A percentile compares a stretch with the other conserved stretches of the same genome.
Evolutionary conservation across 37 sponge, comb jelly and placozoan genomes (phyloP).

Genomic region (Bolinopsis microptera): DNA sequence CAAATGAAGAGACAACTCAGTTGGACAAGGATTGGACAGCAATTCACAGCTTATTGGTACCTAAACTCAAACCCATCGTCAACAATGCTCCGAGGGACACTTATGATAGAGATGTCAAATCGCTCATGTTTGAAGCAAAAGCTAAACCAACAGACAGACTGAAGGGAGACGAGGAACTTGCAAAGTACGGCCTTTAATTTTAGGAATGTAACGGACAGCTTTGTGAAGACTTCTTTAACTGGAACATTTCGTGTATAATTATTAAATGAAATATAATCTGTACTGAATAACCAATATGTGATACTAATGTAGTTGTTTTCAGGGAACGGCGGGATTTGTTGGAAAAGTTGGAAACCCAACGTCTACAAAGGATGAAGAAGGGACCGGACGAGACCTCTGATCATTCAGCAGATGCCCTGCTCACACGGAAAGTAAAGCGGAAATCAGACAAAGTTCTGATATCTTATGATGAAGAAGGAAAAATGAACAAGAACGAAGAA

Average conservation of each 20-base stretch:
- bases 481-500: conserved; percentile 55
- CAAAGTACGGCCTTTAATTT: conserved; percentile 74
- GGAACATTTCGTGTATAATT: too few relatives aligned
- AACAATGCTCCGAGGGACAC: conserved; percentile 39
- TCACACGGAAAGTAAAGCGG: background rate
- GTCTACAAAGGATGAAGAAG: conserved; percentile 19
- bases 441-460: conserved; percentile 1
- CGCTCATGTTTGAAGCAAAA: conserved; percentile 76
- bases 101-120: conserved; percentile 76
- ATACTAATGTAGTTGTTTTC: too few relatives aligned
- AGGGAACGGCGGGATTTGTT: conserved; percentile 28
- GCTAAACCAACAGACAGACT: conserved; percentile 77
- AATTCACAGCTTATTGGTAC: background rate
- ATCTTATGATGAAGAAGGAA: conserved; percentile 34
- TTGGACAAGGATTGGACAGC: conserved; percentile 65
- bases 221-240: too few relatives aligned
- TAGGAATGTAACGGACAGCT: too few relatives aligned
- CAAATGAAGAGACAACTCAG: conserved; percentile 1
- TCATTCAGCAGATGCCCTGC: conserved; percentile 31
- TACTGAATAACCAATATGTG: too few relatives aligned
- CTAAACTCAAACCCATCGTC: background rate
- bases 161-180: conserved; percentile 81
- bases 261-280: too few relatives aligned
- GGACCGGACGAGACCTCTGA: background rate
- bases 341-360: conserved; percentile 38